Percentiles rank a stretch among this genome's conserved stretches.
These are phyloP conservation scores for Galeruca laticollis DNA, from an alignment of 2,888 invertebrate species.

Conservation along the genomic window DNA sequence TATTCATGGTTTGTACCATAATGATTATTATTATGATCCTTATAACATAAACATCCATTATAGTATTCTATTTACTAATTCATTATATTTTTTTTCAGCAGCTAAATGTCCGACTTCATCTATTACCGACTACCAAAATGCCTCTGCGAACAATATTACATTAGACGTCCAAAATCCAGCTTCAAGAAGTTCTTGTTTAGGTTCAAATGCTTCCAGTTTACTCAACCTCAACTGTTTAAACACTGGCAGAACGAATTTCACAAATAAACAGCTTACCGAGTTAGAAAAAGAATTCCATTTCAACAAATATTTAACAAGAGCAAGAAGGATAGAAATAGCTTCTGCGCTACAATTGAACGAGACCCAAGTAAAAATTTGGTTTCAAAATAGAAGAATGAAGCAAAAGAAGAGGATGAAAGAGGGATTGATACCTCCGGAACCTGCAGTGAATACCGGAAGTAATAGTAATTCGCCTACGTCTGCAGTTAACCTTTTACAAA, in stretches of 20 bases:
- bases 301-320: conserved; percentile 97
- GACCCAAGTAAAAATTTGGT: conserved; percentile 98
- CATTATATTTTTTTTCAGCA: conserved; percentile 67
- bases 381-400: conserved; percentile 98
- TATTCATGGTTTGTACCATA: too few relatives aligned
- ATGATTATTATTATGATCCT: too few relatives aligned
- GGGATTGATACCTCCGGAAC: conserved; percentile 76
- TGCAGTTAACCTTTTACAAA: conserved; percentile 57
- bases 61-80: neutral
- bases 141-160: conserved; percentile 54
- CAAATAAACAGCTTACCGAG: conserved; percentile 98
- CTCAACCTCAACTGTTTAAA: conserved; percentile 71
- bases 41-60: neutral
- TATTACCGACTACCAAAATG: conserved; percentile 56
- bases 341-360: conserved; percentile 96
- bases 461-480: conserved; percentile 67
- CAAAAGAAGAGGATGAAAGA: conserved; percentile 98
- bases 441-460: conserved; percentile 62
- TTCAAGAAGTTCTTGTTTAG: conserved; percentile 63
- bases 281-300: conserved; percentile 99
- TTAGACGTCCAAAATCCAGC: conserved; percentile 70
- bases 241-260: conserved; percentile 97
- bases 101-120: conserved; percentile 72
- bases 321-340: conserved; percentile 97
- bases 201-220: conserved; percentile 65